phyloP scores from a whole-genome alignment of 30 jellyfish, hydroid and myxozoan species.

The Aurelia coerulea region DNA sequence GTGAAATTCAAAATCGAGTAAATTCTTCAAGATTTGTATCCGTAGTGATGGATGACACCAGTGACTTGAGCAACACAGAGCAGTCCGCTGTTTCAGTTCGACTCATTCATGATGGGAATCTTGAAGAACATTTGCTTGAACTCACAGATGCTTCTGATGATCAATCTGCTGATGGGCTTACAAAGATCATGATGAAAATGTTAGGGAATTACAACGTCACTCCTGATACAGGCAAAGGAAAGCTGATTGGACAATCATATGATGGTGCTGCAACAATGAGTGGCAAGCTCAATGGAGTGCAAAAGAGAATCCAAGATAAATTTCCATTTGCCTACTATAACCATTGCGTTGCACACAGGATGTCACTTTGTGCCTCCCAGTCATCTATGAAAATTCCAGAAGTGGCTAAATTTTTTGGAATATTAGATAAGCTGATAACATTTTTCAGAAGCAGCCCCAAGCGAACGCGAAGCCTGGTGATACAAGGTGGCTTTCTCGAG shows the following conservation, averaged over 20 bases:
- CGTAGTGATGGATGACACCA: conserved; percentile 69
- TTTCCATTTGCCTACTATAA: conserved; percentile 31
- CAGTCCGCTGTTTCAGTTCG: conserved; percentile 65
- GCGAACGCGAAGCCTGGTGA: too few species aligned
- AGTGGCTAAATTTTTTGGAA: conserved; percentile 50
- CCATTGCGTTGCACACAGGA: conserved; percentile 19
- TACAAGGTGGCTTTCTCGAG: too few species aligned
- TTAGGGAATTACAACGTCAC: conserved; percentile 5
- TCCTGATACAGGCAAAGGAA: conserved; percentile 2
- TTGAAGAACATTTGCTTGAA: conserved; percentile 50
- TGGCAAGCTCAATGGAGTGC: conserved; percentile 44
- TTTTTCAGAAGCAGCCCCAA: too few species aligned
- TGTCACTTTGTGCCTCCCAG: conserved; percentile 9
- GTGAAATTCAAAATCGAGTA: conserved; percentile 48
- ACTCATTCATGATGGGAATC: conserved; percentile 33
- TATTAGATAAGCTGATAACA: conserved; percentile 3
- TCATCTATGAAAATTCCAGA: conserved; percentile 22
- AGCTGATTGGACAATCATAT: conserved; percentile 50
- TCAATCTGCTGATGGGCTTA: conserved; percentile 55
- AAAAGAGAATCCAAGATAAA: conserved; percentile 1
- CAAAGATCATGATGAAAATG: conserved; percentile 10
- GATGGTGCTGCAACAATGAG: conserved; percentile 62
- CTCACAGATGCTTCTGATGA: conserved; percentile 47
- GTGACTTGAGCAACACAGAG: conserved; percentile 56
- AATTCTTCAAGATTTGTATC: conserved; percentile 24